These are phyloP conservation scores for Crotophaga sulcirostris DNA, from an alignment of 2,113 vertebrate species.

Conservation along the genomic window DNA sequence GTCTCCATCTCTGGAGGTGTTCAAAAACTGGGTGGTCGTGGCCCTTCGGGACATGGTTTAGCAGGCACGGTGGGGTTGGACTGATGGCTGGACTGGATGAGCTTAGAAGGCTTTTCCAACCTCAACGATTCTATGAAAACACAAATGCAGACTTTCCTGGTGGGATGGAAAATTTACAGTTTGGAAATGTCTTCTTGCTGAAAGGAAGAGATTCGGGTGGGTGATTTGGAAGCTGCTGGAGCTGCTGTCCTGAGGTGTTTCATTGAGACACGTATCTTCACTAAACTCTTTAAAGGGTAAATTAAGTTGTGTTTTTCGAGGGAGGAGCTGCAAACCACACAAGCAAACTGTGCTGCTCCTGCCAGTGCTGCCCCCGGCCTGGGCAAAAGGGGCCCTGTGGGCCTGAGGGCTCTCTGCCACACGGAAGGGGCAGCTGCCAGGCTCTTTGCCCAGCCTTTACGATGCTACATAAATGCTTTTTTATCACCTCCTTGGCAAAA, in stretches of 20 bases:
- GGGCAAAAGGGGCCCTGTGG: fast-evolving
- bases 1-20: no score
- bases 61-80: no score
- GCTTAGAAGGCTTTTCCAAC: no score
- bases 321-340: not conserved
- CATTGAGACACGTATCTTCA: not conserved
- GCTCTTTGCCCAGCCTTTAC: not conserved
- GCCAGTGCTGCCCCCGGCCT: fast-evolving
- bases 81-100: no score
- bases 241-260: not conserved
- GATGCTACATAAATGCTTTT: not conserved
- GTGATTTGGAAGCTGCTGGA: not conserved
- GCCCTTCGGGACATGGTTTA: no score
- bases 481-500: not conserved
- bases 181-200: not conserved
- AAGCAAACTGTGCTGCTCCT: no score
- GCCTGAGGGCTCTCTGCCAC: not conserved
- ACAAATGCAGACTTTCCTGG: fast-evolving
- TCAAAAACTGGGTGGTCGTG: no score
- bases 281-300: not conserved
- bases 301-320: not conserved
- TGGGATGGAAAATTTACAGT: not conserved
- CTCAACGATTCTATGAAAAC: not conserved
- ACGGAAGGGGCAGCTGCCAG: not conserved
- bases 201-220: no score